Conservation (phyloP, 1,140 invertebrate species). For the Leguminivora glycinivorella region DNA sequence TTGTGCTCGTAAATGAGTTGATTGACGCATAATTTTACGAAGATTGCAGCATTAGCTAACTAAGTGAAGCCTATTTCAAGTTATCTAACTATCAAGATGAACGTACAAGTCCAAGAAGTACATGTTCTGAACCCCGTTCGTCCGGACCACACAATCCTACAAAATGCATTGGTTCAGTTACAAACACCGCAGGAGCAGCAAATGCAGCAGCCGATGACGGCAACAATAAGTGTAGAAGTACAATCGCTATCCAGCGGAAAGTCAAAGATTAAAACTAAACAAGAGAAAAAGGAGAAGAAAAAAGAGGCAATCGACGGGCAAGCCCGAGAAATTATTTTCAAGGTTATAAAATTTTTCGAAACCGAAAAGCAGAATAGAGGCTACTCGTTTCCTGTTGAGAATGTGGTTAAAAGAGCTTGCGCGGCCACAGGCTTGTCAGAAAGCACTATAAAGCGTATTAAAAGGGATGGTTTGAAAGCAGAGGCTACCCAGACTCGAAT, state of each 20-base stretch:
- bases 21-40: neutral
- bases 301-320: constrained; percentile 71
- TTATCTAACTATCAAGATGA: constrained; percentile 8
- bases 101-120: constrained; percentile 16
- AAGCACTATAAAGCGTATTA: constrained; percentile 71
- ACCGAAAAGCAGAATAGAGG: constrained; percentile 73
- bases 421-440: constrained; percentile 69
- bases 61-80: neutral
- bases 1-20: constrained; percentile 12
- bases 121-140: constrained; percentile 10
- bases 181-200: constrained; percentile 19
- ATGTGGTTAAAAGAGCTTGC: constrained; percentile 69
- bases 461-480: constrained; percentile 64
- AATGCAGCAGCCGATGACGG: neutral
- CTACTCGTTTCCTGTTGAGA: constrained; percentile 70
- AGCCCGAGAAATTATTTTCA: constrained; percentile 69
- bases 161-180: constrained; percentile 20
- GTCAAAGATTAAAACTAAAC: neutral
- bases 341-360: constrained; percentile 73
- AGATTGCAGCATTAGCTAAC: neutral
- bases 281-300: constrained; percentile 58
- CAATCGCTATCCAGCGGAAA: neutral
- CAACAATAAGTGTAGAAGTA: neutral
- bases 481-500: constrained; percentile 73
- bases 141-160: constrained; percentile 5